Evolutionary conservation across 2,113 vertebrate species (phyloP).

Genomic region (Hemiprocne comata): DNA sequence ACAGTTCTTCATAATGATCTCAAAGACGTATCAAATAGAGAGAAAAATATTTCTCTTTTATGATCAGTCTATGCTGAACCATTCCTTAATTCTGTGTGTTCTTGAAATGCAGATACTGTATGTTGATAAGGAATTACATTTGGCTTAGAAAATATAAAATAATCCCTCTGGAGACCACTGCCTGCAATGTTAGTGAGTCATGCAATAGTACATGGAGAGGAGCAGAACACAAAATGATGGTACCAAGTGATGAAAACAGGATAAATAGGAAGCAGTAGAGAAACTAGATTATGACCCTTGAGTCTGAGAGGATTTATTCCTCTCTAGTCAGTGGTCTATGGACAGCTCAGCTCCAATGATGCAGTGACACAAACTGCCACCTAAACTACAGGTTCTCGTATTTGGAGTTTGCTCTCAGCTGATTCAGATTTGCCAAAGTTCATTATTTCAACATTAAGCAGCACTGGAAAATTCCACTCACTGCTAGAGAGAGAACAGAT

Average conservation of each 20-base stretch:
- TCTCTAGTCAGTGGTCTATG: background rate
- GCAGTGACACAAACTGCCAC: background rate
- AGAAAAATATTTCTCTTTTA: background rate
- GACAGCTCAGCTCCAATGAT: background rate
- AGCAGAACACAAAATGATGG: background rate
- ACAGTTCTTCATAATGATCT: background rate
- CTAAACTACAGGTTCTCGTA: background rate
- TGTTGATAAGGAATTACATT: background rate
- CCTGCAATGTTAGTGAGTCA: background rate
- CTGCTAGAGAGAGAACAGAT: background rate
- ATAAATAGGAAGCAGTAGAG: background rate
- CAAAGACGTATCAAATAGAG: background rate
- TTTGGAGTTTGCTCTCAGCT: conserved; percentile 34
- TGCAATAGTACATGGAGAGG: background rate
- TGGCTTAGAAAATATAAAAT: background rate
- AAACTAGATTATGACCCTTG: background rate
- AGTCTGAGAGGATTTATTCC: background rate
- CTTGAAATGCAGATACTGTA: background rate
- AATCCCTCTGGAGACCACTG: background rate
- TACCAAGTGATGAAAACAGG: background rate
- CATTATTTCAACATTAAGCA: conserved; percentile 58
- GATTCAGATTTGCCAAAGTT: conserved; percentile 59
- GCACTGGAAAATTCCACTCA: conserved; percentile 54
- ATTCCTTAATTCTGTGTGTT: background rate
- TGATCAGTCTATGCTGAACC: background rate